Conservation (phyloP, 2,113 vertebrate species). For the Euleptes europaea region DNA sequence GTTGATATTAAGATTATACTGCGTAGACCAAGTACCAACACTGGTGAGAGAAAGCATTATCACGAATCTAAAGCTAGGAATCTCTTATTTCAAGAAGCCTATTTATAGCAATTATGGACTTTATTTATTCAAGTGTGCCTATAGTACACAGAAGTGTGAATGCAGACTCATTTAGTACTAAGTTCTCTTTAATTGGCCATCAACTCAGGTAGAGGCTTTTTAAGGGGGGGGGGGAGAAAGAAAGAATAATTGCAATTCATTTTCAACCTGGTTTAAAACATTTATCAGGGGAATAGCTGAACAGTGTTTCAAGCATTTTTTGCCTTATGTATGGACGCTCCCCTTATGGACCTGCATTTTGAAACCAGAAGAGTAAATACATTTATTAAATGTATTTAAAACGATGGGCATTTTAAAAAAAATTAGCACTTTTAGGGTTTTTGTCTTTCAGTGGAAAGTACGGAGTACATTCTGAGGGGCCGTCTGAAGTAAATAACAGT, state of each 20-base stretch:
- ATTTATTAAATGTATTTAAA: conserved; percentile 22
- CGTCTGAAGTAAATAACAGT: conserved; percentile 17
- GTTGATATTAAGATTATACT: conserved; percentile 75
- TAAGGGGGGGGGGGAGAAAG: neutral
- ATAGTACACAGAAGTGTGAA: conserved; percentile 61
- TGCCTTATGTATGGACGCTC: neutral
- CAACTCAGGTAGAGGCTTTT: conserved; percentile 31
- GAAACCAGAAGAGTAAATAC: conserved; percentile 24
- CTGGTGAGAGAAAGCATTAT: conserved; percentile 65
- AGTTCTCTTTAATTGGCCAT: conserved; percentile 74
- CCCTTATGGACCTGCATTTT: conserved; percentile 2
- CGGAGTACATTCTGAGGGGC: neutral
- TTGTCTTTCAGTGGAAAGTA: neutral
- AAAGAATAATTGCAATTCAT: conserved; percentile 38
- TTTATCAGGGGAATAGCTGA: conserved; percentile 21
- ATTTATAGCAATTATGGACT: conserved; percentile 70
- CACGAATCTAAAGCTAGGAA: conserved; percentile 71
- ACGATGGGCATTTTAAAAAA: neutral
- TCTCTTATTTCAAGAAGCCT: conserved; percentile 77
- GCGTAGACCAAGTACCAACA: conserved; percentile 61
- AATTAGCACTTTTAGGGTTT: neutral
- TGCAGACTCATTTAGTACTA: conserved; percentile 73
- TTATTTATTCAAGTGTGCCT: conserved; percentile 73
- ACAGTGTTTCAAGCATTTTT: conserved; percentile 7
- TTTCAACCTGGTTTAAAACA: conserved; percentile 30